These are phyloP conservation scores for Gymnarchus niloticus DNA, from an alignment of 2,113 vertebrate species.

Conservation along the genomic window DNA sequence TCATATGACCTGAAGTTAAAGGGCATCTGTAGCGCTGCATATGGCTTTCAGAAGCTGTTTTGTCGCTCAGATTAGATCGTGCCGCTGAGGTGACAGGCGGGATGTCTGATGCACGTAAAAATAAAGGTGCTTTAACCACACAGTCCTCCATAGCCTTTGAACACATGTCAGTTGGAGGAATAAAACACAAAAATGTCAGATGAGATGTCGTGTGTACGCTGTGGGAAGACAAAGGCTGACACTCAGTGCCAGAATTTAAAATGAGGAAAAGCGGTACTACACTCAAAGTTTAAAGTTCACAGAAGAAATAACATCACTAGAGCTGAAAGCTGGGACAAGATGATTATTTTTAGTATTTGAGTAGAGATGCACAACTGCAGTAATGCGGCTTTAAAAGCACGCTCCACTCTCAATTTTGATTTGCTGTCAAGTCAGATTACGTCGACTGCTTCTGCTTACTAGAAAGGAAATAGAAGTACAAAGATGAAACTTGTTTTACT, in stretches of 20 bases:
- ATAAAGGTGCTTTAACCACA: background rate
- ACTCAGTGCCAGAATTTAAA: background rate
- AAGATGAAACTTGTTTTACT: background rate
- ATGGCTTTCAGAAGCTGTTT: background rate
- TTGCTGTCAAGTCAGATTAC: background rate
- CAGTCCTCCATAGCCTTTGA: background rate
- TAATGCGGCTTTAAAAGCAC: background rate
- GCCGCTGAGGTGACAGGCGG: background rate
- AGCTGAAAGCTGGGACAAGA: background rate
- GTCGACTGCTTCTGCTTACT: background rate
- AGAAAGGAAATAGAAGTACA: background rate
- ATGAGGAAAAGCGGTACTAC: background rate
- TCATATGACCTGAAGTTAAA: background rate
- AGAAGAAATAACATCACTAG: background rate
- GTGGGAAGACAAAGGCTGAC: background rate
- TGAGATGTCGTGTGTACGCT: background rate
- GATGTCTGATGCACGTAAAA: background rate
- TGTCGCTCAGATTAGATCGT: background rate
- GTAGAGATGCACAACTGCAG: background rate
- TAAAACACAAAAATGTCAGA: background rate
- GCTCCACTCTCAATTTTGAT: background rate
- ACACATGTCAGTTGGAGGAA: background rate
- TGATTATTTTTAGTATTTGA: background rate
- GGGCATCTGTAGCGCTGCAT: background rate
- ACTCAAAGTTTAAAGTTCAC: background rate